Percentiles rank a stretch among this genome's conserved stretches.
phyloP scores from a whole-genome alignment of 64 coral and sea anemone genomes.

The Porites australiensis region DNA sequence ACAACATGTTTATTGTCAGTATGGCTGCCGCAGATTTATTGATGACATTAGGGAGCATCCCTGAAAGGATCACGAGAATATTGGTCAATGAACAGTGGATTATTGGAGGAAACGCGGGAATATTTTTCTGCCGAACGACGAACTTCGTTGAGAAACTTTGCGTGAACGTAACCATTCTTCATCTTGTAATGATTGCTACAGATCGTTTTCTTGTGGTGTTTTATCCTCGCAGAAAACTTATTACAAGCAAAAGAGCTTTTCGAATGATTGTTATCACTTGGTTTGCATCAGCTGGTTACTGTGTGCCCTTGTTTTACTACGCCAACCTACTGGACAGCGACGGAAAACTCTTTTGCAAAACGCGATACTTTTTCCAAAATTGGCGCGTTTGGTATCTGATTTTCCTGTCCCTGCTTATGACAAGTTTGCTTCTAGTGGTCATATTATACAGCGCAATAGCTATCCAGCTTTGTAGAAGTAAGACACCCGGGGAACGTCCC shows the following conservation, averaged over 20 bases:
- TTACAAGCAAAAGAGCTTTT: constrained; percentile 43
- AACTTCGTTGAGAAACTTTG: constrained; percentile 75
- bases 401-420: constrained; percentile 69
- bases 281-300: constrained; percentile 43
- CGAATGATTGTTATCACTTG: constrained; percentile 60
- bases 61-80: constrained; percentile 78
- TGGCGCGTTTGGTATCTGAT: constrained; percentile 58
- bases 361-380: constrained; percentile 33
- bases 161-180: constrained; percentile 76
- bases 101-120: constrained; percentile 38
- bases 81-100: constrained; percentile 70
- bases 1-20: constrained; percentile 75
- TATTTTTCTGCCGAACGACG: constrained; percentile 68
- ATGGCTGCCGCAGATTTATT: constrained; percentile 79
- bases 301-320: constrained; percentile 69
- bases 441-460: constrained; percentile 66
- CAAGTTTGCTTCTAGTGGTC: constrained; percentile 54
- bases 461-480: constrained; percentile 48
- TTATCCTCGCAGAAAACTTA: constrained; percentile 61
- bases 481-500: not conserved
- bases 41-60: constrained; percentile 73
- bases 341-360: constrained; percentile 15
- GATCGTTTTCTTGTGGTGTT: constrained; percentile 84
- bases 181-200: constrained; percentile 68
- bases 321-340: constrained; percentile 25